Conservation (phyloP, 2,888 invertebrate species). For the Andrena bucephala region DNA sequence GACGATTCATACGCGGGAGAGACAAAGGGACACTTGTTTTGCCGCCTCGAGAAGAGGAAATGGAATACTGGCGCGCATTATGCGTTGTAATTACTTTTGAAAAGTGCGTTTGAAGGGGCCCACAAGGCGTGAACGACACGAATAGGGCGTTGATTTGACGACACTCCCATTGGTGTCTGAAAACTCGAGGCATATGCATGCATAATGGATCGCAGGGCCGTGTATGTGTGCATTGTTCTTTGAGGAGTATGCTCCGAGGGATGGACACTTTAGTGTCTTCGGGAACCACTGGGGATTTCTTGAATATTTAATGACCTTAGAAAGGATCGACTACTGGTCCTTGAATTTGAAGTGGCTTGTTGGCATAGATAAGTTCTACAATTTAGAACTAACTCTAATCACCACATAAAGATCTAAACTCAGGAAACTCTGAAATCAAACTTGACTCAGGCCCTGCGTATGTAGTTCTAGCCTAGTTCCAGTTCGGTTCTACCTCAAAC, state of each 20-base stretch:
- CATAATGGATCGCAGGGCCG: slow-evolving; percentile 76
- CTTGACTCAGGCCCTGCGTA: too few relatives aligned
- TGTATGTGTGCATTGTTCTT: slow-evolving; percentile 74
- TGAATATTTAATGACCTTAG: background rate
- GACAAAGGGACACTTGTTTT: slow-evolving; percentile 51
- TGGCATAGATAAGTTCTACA: background rate
- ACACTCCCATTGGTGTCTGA: slow-evolving; percentile 77
- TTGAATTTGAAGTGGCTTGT: background rate
- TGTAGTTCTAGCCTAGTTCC: too few relatives aligned
- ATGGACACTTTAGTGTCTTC: slow-evolving; percentile 37
- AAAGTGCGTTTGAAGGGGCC: slow-evolving; percentile 59
- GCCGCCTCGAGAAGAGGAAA: slow-evolving; percentile 38
- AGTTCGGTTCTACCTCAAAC: too few relatives aligned
- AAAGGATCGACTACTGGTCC: background rate
- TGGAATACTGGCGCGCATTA: slow-evolving; percentile 11
- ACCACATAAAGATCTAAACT: too few relatives aligned
- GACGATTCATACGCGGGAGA: background rate
- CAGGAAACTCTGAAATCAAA: too few relatives aligned
- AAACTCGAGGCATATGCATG: slow-evolving; percentile 75
- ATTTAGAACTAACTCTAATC: too few relatives aligned
- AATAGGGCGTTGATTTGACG: slow-evolving; percentile 81
- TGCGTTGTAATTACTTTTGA: slow-evolving; percentile 65
- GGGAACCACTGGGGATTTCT: background rate
- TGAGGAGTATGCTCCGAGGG: slow-evolving; percentile 46
- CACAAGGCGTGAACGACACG: slow-evolving; percentile 79